Evolutionary conservation across 2,797 vertebrate genomes (phyloP).

Genomic region (Hypotaenidia okinawae): DNA sequence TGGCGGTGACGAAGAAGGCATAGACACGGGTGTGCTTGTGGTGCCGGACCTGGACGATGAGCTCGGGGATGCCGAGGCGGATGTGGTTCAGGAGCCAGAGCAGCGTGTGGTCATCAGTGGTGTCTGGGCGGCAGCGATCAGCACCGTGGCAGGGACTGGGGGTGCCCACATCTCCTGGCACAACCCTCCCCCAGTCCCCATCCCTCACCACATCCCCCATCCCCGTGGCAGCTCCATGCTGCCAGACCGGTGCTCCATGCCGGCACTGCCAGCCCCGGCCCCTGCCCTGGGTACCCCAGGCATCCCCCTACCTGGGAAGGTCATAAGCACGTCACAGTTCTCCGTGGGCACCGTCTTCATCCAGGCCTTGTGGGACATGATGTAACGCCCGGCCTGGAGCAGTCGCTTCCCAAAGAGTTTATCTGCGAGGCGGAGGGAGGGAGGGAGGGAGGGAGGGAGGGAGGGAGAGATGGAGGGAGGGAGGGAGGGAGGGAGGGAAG

Average conservation of each 20-base stretch:
- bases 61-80: conserved; percentile 95
- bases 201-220: neutral
- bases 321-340: conserved; percentile 98
- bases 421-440: conserved; percentile 76
- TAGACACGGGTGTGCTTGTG: conserved; percentile 92
- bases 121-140: conserved; percentile 73
- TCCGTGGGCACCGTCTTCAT: conserved; percentile 99
- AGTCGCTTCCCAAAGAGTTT: conserved; percentile 96
- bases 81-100: conserved; percentile 98
- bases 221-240: neutral
- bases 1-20: conserved; percentile 96
- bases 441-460: too few relatives aligned
- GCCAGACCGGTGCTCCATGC: rapidly evolving
- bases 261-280: neutral
- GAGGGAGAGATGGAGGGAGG: too few relatives aligned
- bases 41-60: conserved; percentile 97
- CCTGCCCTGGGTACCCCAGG: rapidly evolving
- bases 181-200: too few relatives aligned
- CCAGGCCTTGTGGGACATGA: conserved; percentile 99
- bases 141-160: rapidly evolving
- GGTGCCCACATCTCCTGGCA: neutral
- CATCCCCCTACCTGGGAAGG: conserved; percentile 85
- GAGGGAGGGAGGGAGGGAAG: too few relatives aligned
- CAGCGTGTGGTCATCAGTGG: conserved; percentile 95
- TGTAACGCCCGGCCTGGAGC: conserved; percentile 94